phyloP scores from a whole-genome alignment of 1,140 invertebrate species.

The Zaprionus davidi region DNA sequence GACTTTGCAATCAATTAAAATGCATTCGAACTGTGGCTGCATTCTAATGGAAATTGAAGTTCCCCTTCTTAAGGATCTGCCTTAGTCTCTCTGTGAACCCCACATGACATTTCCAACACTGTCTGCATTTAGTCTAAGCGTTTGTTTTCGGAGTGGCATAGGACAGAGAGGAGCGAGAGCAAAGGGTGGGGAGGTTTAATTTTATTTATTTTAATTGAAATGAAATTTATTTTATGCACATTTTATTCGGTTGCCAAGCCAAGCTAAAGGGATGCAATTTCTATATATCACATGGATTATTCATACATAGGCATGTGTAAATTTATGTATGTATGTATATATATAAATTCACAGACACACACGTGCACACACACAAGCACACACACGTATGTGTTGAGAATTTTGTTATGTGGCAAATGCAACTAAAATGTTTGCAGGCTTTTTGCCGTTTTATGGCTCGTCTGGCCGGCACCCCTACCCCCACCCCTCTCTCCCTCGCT shows the following conservation, averaged over 20 bases:
- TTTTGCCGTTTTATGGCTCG: slow-evolving; percentile 75
- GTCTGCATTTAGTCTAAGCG: slow-evolving; percentile 69
- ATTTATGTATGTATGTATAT: not conserved
- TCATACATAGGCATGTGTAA: slow-evolving; percentile 25
- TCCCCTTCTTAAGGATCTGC: not conserved
- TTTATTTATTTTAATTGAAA: slow-evolving; percentile 83
- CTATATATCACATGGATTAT: slow-evolving; percentile 48
- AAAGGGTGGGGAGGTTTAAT: slow-evolving; percentile 12
- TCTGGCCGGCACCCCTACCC: slow-evolving; percentile 25
- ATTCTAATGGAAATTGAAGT: slow-evolving; percentile 53
- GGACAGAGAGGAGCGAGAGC: not conserved
- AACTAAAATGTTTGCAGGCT: slow-evolving; percentile 77
- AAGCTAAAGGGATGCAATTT: slow-evolving; percentile 42
- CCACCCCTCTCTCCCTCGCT: not conserved
- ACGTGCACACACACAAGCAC: slow-evolving; percentile 13
- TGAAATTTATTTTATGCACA: slow-evolving; percentile 79
- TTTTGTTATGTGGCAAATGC: slow-evolving; percentile 74
- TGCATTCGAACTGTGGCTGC: slow-evolving; percentile 54
- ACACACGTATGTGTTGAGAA: slow-evolving; percentile 17
- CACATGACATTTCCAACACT: slow-evolving; percentile 36
- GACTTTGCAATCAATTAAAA: slow-evolving; percentile 74
- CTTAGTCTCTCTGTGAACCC: not conserved
- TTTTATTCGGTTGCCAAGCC: slow-evolving; percentile 44
- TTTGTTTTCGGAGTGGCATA: slow-evolving; percentile 52
- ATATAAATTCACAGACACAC: slow-evolving; percentile 29